phyloP scores from a whole-genome alignment of 2,113 vertebrate species.

The Campylorhamphus procurvoides region DNA sequence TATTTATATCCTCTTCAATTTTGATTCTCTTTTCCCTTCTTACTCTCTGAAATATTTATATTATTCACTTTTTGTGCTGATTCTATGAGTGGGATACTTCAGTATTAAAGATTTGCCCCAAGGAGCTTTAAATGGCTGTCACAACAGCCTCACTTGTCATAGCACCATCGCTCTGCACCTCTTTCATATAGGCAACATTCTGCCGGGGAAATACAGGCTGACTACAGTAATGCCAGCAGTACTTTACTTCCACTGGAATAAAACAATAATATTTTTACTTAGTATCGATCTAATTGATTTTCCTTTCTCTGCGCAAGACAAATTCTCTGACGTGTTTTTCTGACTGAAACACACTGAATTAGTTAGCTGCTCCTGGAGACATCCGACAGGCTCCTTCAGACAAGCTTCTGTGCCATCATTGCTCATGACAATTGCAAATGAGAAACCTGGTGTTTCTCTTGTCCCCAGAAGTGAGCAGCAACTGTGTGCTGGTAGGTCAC shows the following conservation, averaged over 20 bases:
- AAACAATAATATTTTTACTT: conserved; percentile 35
- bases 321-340: neutral
- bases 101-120: neutral
- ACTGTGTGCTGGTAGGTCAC: neutral
- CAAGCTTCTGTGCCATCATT: neutral
- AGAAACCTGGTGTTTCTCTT: neutral
- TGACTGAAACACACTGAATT: neutral
- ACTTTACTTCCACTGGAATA: neutral
- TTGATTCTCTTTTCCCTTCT: neutral
- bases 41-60: neutral
- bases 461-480: neutral
- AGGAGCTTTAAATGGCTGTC: neutral
- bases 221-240: neutral
- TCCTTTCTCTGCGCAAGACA: conserved; percentile 8
- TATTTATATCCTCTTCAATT: neutral
- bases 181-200: neutral
- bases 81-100: neutral
- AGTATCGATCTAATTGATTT: conserved; percentile 37
- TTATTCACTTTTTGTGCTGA: neutral
- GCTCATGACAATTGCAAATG: neutral
- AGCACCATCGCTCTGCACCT: neutral
- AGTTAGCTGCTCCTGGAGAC: neutral
- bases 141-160: neutral
- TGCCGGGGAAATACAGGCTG: neutral
- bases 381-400: neutral